A percentile compares a stretch with the other conserved stretches of the same genome.
Evolutionary conservation across 2,797 vertebrate genomes (phyloP).

Genomic region (Characodon lateralis): DNA sequence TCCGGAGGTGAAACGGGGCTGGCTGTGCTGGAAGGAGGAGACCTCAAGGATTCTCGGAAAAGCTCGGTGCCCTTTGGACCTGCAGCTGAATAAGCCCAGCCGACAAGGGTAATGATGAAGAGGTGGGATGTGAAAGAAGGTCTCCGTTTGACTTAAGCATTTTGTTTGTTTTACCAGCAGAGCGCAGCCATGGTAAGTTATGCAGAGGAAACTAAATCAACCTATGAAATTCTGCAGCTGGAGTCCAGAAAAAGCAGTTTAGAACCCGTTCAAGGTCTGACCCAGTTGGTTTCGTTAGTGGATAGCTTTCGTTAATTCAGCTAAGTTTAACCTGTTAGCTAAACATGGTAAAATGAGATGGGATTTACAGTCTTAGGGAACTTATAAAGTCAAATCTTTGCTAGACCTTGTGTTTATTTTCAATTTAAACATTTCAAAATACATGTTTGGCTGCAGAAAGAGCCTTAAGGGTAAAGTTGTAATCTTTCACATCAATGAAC

Average conservation of each 20-base stretch:
- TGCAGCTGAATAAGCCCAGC: slow-evolving; percentile 42
- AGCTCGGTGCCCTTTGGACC: slow-evolving; percentile 66
- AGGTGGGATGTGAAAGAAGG: slow-evolving; percentile 2
- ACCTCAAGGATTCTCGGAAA: slow-evolving; percentile 42
- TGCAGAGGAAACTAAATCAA: neutral
- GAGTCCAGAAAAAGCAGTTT: neutral
- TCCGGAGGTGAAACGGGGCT: slow-evolving; percentile 6
- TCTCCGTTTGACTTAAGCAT: neutral
- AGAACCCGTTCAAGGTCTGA: neutral
- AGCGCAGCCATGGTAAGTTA: slow-evolving; percentile 57
- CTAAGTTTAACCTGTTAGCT: neutral
- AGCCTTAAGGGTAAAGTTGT: no score
- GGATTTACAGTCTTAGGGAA: neutral
- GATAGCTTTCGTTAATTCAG: slow-evolving; percentile 5
- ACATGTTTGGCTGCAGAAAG: no score
- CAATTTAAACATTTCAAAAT: no score
- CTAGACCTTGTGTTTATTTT: neutral
- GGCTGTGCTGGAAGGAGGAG: slow-evolving; percentile 30
- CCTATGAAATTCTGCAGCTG: neutral
- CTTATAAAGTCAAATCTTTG: neutral
- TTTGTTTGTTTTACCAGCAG: neutral
- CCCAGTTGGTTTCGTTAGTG: neutral
- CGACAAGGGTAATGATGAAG: slow-evolving; percentile 22
- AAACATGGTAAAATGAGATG: neutral
- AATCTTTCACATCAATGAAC: no score